phyloP scores from a whole-genome alignment of 1,140 invertebrate genomes.

The Drosophila simulans region DNA sequence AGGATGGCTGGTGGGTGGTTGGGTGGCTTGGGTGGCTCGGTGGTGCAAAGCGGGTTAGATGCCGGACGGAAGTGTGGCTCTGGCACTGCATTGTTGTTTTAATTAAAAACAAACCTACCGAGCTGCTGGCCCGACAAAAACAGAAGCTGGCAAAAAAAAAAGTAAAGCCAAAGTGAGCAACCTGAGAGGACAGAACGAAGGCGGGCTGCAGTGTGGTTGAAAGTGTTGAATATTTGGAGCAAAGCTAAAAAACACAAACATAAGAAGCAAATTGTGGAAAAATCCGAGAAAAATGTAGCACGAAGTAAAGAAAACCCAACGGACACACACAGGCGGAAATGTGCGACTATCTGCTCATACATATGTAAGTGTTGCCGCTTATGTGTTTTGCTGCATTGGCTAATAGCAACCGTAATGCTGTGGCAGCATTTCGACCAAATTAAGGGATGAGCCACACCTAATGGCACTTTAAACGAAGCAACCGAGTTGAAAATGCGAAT shows the following conservation, averaged over 20 bases:
- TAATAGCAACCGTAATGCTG: constrained; percentile 67
- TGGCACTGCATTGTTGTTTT: constrained; percentile 76
- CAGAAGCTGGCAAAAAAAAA: constrained; percentile 27
- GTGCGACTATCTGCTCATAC: constrained; percentile 37
- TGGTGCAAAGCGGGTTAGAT: constrained; percentile 29
- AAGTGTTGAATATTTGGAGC: constrained; percentile 77
- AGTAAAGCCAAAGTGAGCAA: constrained; percentile 60
- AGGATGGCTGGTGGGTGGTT: constrained; percentile 5
- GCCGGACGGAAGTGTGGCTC: constrained; percentile 49
- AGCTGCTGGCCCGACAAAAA: constrained; percentile 51
- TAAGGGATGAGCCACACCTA: constrained; percentile 62
- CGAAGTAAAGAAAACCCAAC: constrained; percentile 30
- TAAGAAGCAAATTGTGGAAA: constrained; percentile 5
- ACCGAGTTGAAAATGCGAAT: not conserved
- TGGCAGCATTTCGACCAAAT: constrained; percentile 42
- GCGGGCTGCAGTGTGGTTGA: constrained; percentile 1
- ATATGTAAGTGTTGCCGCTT: constrained; percentile 27
- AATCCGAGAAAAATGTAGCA: constrained; percentile 21
- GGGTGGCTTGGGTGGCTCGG: not conserved
- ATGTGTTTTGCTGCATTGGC: constrained; percentile 17
- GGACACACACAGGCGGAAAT: constrained; percentile 32
- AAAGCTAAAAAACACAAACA: constrained; percentile 18
- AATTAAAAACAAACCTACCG: constrained; percentile 77
- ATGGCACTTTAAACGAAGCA: constrained; percentile 73
- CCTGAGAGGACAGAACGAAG: constrained; percentile 22